These are phyloP conservation scores for Smittia aterrima DNA, from an alignment of 2,888 invertebrate genomes.

Conservation along the genomic window DNA sequence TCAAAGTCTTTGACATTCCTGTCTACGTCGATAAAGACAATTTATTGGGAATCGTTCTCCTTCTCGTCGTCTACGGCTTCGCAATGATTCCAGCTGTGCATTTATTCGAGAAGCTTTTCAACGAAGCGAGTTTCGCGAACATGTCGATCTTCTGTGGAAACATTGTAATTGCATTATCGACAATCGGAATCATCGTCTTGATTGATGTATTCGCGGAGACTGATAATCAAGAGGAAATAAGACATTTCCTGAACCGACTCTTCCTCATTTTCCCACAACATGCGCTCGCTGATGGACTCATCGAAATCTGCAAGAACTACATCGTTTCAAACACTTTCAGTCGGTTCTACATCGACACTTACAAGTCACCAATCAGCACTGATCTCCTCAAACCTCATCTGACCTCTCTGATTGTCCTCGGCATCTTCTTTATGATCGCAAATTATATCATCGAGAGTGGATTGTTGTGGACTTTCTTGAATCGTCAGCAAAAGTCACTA, in stretches of 20 bases:
- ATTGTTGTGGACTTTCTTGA: constrained; percentile 48
- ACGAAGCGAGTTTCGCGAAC: constrained; percentile 77
- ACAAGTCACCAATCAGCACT: constrained; percentile 64
- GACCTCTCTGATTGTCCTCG: constrained; percentile 61
- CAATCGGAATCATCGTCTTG: constrained; percentile 70
- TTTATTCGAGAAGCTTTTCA: constrained; percentile 70
- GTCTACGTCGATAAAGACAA: constrained; percentile 75
- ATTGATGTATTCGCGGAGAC: constrained; percentile 68
- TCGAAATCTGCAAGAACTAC: constrained; percentile 71
- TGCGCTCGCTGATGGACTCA: constrained; percentile 76
- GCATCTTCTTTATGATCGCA: constrained; percentile 59
- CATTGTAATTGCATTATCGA: constrained; percentile 73
- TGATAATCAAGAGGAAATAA: constrained; percentile 60
- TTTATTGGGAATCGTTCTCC: constrained; percentile 64
- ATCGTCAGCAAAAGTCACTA: not conserved
- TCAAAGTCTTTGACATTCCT: constrained; percentile 72
- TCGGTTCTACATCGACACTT: constrained; percentile 67
- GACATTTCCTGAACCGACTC: constrained; percentile 67
- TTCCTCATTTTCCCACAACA: constrained; percentile 84
- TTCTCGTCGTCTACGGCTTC: constrained; percentile 67
- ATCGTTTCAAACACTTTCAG: constrained; percentile 50
- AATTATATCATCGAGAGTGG: constrained; percentile 60
- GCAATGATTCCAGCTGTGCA: constrained; percentile 58
- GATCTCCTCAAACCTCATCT: constrained; percentile 68
- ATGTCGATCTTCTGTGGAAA: constrained; percentile 78